Evolutionary conservation across 2,113 vertebrate genomes (phyloP).

Genomic region (Phalacrocorax pelagicus): DNA sequence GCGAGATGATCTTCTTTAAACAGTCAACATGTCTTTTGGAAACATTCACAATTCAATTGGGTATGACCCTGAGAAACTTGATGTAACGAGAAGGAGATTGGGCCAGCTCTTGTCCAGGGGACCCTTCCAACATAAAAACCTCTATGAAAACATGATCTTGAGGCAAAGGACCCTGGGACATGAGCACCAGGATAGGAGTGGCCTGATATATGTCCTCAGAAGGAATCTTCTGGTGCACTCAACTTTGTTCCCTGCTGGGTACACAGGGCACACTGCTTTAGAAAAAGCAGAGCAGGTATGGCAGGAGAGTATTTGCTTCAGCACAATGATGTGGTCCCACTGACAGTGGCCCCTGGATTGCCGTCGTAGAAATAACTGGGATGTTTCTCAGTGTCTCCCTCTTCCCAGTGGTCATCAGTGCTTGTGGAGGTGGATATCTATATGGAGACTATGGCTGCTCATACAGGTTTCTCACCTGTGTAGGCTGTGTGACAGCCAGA

Average conservation of each 20-base stretch:
- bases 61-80: not conserved
- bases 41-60: not conserved
- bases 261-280: not conserved
- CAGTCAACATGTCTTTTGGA: not conserved
- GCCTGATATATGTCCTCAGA: not conserved
- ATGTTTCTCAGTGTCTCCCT: not conserved
- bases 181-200: not conserved
- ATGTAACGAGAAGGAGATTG: not conserved
- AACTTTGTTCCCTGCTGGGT: not conserved
- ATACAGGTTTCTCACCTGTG: not conserved
- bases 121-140: not conserved
- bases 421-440: not conserved
- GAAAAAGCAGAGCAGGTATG: not conserved
- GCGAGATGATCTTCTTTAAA: not conserved
- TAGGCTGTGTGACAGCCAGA: not conserved
- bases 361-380: not conserved
- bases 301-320: not conserved
- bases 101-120: not conserved
- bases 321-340: too few relatives aligned
- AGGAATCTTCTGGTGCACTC: not conserved
- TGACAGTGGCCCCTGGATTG: not conserved
- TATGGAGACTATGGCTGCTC: not conserved
- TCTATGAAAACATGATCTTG: not conserved
- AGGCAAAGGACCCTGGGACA: not conserved
- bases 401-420: not conserved